phyloP scores from a whole-genome alignment of 2,797 vertebrate species.

The Coregonus ussuriensis region DNA sequence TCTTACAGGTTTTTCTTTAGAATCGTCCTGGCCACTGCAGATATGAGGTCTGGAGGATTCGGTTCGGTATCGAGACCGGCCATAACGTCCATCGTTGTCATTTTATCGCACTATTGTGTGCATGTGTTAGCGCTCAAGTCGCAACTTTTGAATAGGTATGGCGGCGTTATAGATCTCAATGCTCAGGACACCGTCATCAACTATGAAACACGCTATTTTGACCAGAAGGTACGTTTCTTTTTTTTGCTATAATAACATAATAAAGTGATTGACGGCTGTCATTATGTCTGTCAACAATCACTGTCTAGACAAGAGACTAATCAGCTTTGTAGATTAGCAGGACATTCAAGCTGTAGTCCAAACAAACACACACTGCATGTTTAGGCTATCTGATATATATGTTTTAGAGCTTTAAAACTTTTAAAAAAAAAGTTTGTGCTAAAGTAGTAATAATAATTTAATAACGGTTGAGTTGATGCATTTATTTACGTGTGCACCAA shows the following conservation, averaged over 20 bases:
- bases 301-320: neutral
- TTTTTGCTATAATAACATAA: neutral
- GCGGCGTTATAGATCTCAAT: constrained; percentile 14
- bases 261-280: neutral
- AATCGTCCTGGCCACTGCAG: neutral
- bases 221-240: constrained; percentile 74
- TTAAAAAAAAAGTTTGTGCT: neutral
- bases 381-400: neutral
- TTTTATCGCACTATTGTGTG: constrained; percentile 48
- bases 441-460: neutral
- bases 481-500: neutral
- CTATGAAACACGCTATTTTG: constrained; percentile 76
- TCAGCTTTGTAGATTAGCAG: neutral
- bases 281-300: neutral
- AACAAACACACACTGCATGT: neutral
- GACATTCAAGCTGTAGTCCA: neutral
- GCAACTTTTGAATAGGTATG: constrained; percentile 62
- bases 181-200: constrained; percentile 43
- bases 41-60: constrained; percentile 33
- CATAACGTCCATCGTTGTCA: constrained; percentile 39
- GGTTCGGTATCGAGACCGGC: constrained; percentile 19
- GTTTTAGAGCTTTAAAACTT: neutral
- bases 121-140: constrained; percentile 66
- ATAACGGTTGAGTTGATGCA: neutral
- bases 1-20: neutral